Conservation (phyloP, 2,113 vertebrate genomes). For the Motacilla tschutschensis region DNA sequence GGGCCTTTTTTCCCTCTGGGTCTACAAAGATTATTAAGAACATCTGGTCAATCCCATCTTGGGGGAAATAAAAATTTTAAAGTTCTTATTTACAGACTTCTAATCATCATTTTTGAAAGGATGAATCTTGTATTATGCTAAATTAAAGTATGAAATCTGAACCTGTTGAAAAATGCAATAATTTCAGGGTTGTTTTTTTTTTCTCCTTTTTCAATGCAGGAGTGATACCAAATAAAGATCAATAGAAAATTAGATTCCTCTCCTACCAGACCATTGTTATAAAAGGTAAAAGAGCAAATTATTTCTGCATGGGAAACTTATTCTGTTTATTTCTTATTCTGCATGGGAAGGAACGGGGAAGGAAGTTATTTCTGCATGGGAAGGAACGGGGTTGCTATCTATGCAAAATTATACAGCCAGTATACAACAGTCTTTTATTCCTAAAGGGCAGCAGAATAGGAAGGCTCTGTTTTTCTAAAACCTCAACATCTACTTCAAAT, state of each 20-base stretch:
- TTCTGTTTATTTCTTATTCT: background rate
- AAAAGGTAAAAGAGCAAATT: background rate
- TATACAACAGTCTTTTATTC: background rate
- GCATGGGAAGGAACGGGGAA: background rate
- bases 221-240: background rate
- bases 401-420: background rate
- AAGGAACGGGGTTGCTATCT: background rate
- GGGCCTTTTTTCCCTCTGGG: background rate
- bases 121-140: background rate
- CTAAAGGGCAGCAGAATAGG: background rate
- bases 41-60: background rate
- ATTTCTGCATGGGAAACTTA: background rate
- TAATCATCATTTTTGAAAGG: accelerated
- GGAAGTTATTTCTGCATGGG: background rate
- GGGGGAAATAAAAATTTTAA: background rate
- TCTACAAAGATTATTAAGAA: background rate
- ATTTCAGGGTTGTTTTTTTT: background rate
- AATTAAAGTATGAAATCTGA: background rate
- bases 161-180: background rate
- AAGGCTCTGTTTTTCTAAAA: background rate
- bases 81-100: background rate
- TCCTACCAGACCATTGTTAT: background rate
- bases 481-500: background rate
- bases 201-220: background rate
- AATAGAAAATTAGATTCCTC: background rate